A percentile compares a stretch with the other conserved stretches of the same genome.
These are phyloP conservation scores for Paracentrotus lividus DNA, from an alignment of 53 echinoderm and acorn worm genomes.

Conservation along the genomic window DNA sequence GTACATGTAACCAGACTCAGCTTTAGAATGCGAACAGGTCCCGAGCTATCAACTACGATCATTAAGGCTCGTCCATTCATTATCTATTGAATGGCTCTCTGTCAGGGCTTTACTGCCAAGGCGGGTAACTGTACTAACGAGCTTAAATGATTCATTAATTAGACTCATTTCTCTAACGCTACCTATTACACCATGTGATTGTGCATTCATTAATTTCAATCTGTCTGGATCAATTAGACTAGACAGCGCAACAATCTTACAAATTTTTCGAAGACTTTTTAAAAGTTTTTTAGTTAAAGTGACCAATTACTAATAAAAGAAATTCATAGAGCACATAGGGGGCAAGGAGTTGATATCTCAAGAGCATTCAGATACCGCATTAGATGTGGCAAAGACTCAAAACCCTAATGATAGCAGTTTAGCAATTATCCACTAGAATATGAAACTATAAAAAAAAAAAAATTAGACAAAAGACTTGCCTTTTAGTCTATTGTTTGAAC, in stretches of 20 bases:
- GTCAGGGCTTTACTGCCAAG: not conserved
- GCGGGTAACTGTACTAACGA: slow-evolving; percentile 35
- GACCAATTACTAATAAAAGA: not conserved
- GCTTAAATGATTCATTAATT: slow-evolving; percentile 69
- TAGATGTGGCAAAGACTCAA: too few relatives aligned
- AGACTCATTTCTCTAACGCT: slow-evolving; percentile 41
- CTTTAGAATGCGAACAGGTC: not conserved
- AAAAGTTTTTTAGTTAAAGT: too few relatives aligned
- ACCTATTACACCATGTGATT: slow-evolving; percentile 42
- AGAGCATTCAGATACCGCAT: too few relatives aligned
- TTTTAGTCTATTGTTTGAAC: too few relatives aligned
- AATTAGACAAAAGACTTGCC: too few relatives aligned
- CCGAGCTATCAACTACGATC: slow-evolving; percentile 20
- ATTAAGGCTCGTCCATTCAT: slow-evolving; percentile 49
- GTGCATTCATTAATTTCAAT: not conserved
- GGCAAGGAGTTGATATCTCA: too few relatives aligned
- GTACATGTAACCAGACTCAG: not conserved
- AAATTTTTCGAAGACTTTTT: too few relatives aligned
- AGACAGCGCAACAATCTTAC: not conserved
- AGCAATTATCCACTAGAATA: too few relatives aligned
- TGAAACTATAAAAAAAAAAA: too few relatives aligned
- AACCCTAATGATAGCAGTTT: too few relatives aligned
- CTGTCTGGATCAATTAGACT: slow-evolving; percentile 4
- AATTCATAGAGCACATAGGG: too few relatives aligned
- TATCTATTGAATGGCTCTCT: slow-evolving; percentile 30